Base-by-base conservation (phyloP, 2,888 invertebrate genomes). In the Synergus japonicus region DNA sequence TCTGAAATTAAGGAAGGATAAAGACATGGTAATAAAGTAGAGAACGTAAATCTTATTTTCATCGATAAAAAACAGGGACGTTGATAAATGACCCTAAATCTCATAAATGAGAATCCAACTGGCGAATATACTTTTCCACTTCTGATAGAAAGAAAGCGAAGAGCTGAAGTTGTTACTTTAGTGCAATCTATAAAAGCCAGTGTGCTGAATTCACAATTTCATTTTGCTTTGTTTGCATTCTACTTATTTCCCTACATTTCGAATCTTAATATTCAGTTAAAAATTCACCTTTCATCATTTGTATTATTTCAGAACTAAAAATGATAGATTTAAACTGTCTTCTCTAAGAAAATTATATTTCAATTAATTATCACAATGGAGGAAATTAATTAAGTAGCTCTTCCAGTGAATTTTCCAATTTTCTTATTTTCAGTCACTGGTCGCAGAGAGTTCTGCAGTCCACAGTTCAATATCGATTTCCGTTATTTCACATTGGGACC, bases 81-180 rank as follows among this genome's bases (percentile, higher is more conserved):
- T 73, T 73, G 73, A 73, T 73, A 73, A 73, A 73, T 73, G 54
- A 73, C 73, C 54, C 54, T 58, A 73, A 73, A 73, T 73, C 73
- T 73, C 73, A 73, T 73, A 73, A 73, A 73, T 73, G 73, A 73
- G 73, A 73, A 73, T 73, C 54, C 73, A 73, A 73, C 73, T 73
- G 37, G 73, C 73, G 73, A 73, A 73, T 73, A 73, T 58, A 73
- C 73, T 73, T 73, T 73, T 73, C 73, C 37, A 73, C 54, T 73
- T 58, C 54, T 73, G 73, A 73, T 73, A 73, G 73, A 73, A 63
- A 73, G 54, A 73, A 73, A 73, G 73, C 73, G 7, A 73, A 54
- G 54, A 73, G 73, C 73, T 73, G 73, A 73, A 73, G 54, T 73
- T 73, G 73, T 73, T 54, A 73, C 73, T 73, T 73, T 58, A 58